Percentiles rank a stretch among this genome's conserved stretches.
phyloP scores from a whole-genome alignment of 2,888 invertebrate species.

The Agrochola lychnidis region DNA sequence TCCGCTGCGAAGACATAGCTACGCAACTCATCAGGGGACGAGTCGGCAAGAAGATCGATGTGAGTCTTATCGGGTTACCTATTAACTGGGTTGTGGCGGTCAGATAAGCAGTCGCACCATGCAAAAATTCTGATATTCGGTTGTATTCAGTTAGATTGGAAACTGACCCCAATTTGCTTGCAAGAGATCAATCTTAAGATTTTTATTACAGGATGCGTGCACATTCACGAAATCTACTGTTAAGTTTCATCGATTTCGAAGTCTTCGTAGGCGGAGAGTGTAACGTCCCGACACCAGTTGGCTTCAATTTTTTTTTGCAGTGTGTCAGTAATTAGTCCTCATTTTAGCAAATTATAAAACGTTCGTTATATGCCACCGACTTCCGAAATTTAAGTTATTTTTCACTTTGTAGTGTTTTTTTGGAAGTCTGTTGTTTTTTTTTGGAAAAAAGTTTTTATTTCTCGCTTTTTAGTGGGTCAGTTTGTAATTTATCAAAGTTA shows the following conservation, averaged over 20 bases:
- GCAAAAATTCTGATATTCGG: background rate
- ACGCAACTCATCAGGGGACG: conserved; percentile 92
- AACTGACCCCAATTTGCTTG: background rate
- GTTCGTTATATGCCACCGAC: too few relatives aligned
- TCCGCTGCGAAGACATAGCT: conserved; percentile 93
- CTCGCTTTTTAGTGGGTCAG: too few relatives aligned
- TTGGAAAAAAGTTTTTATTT: too few relatives aligned
- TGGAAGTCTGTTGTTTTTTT: too few relatives aligned
- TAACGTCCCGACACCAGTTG: background rate
- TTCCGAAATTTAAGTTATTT: too few relatives aligned
- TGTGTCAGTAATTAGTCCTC: background rate
- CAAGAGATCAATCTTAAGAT: background rate
- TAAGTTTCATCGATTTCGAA: background rate
- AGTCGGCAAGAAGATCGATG: conserved; percentile 93
- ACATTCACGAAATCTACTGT: background rate
- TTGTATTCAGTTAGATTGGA: background rate
- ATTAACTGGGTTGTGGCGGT: background rate
- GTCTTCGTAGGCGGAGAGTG: background rate
- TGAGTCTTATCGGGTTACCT: conserved; percentile 74
- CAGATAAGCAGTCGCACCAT: too few relatives aligned
- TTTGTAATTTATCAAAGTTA: too few relatives aligned
- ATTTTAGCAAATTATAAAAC: background rate
- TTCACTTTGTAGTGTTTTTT: too few relatives aligned
- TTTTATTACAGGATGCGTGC: too few relatives aligned
- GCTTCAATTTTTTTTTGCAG: background rate